Conservation (phyloP, 2,113 vertebrate genomes). For the Aramus guarauna region DNA sequence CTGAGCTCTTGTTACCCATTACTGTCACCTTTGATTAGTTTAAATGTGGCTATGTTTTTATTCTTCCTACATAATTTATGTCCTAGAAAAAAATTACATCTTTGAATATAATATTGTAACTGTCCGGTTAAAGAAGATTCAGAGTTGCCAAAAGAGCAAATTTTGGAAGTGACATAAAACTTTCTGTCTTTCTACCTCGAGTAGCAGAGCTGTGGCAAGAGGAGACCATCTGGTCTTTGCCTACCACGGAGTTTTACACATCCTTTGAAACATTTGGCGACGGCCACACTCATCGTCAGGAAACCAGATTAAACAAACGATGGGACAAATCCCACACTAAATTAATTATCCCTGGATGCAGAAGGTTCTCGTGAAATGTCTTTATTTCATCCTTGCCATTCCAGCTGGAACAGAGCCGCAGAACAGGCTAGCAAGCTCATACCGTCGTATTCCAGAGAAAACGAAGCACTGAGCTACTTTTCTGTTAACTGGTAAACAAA, state of each 20-base stretch:
- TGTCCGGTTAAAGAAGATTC: neutral
- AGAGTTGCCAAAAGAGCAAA: neutral
- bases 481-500: neutral
- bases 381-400: neutral
- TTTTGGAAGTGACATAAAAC: neutral
- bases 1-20: neutral
- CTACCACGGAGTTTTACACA: neutral
- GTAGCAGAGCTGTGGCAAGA: neutral
- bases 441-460: neutral
- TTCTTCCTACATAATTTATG: constrained; percentile 43
- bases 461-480: neutral
- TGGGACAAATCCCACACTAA: neutral
- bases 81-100: neutral
- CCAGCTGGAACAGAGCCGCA: neutral
- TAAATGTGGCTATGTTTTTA: neutral
- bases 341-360: neutral
- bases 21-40: constrained; percentile 35
- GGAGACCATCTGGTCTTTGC: neutral
- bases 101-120: neutral
- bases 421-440: neutral
- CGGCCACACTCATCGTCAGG: neutral
- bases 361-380: neutral
- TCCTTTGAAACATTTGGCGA: neutral
- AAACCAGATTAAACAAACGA: neutral
- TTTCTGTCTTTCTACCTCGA: neutral